phyloP scores from a whole-genome alignment of 2,888 invertebrate species.

The Agrotis ipsilon region DNA sequence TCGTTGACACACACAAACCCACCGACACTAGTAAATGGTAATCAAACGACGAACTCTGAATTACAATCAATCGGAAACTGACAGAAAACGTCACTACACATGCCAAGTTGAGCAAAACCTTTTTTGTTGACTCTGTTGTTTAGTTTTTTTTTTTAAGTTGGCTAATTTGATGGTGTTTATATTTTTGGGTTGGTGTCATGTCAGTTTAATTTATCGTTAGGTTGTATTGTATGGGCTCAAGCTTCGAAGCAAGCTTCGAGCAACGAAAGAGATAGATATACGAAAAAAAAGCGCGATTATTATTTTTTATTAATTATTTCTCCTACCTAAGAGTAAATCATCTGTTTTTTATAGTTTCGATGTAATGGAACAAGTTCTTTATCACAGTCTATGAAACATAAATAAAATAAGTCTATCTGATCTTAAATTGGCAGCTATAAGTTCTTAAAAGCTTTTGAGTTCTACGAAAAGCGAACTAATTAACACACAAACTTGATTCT shows the following conservation, averaged over 20 bases:
- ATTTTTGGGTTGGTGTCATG: background rate
- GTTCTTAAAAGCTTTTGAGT: constrained; percentile 8
- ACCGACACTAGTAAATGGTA: constrained; percentile 75
- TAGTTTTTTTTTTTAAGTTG: constrained; percentile 1
- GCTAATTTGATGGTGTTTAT: background rate
- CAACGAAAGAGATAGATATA: too few species aligned
- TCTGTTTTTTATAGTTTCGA: background rate
- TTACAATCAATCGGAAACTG: constrained; percentile 71
- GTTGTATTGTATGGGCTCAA: background rate
- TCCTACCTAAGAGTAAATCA: background rate
- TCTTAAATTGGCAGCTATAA: background rate
- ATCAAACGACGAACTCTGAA: constrained; percentile 67
- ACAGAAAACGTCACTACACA: constrained; percentile 40
- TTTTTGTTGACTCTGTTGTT: background rate
- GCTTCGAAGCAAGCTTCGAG: too few species aligned
- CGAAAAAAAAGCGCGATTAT: background rate
- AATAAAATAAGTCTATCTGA: background rate
- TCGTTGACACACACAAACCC: constrained; percentile 80
- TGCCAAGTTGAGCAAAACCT: background rate
- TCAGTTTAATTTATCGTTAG: background rate
- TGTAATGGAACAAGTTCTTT: background rate
- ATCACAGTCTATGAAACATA: background rate
- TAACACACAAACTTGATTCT: constrained; percentile 30
- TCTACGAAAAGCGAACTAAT: constrained; percentile 12
- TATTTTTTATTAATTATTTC: background rate